Base-by-base conservation (phyloP, 2,797 vertebrate species). In the Graptemys geographica region DNA sequence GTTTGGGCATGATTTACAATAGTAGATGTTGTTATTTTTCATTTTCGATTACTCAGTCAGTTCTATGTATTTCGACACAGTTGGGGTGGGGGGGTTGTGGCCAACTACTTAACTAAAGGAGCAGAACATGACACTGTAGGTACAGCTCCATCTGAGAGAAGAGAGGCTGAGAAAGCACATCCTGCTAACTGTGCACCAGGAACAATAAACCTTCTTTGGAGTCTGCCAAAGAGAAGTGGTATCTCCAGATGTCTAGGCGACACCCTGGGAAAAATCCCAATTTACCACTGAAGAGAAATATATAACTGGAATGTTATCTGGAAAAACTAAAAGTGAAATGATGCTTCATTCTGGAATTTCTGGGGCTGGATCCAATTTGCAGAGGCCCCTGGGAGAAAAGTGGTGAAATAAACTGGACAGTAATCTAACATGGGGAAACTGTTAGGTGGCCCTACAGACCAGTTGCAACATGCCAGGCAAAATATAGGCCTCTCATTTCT, bases 1-100 rank as follows among this genome's bases (percentile, higher is more conserved):
- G 96, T 95, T 97, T 94, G 85, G 86, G 76, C 94, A 89, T 97
- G 96, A 97, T 97, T 97, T 97, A 98, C 87, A 91, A 74, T 81
- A 56, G 87, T 65, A 91, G 79, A 94, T 57, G 28, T 95, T 57
- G 28, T 95, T 92, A 96, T 92, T 97, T 97, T 97, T 97, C 94
- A 95, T 93, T 96, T 95, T 93, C 87, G 95, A 96, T 97, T 97
- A 96, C 78, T 84, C 84, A 90, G 33, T 90, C 83, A 95, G 90
- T 92, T 82, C 94, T 84, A 91, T 1, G 41, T 83, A 90, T 96
- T 96, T 96, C 90, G 95, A 65, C 90, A 90, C 27, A 89, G 56
- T 83, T 87, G 82, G 86, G 96, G 93, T 84, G 53, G 87, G 52
- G 52, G n/a, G 33, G 51, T 89, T 59, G 18, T 88, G 79, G 92